Conservation (phyloP, 2,888 invertebrate species). For the Drosophila fungiperda region DNA sequence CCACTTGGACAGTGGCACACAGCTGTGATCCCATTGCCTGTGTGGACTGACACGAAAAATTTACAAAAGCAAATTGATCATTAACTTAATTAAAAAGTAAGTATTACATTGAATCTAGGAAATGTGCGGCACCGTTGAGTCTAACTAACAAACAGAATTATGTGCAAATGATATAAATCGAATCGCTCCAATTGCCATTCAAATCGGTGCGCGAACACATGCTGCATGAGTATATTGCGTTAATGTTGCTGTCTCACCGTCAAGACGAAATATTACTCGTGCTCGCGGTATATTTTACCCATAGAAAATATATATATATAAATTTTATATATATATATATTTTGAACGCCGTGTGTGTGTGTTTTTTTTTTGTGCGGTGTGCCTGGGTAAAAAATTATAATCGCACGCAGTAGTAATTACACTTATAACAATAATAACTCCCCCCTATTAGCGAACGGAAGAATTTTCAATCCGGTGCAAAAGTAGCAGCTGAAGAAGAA, state of each 20-base stretch:
- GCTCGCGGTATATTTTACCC: constrained; percentile 73
- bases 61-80: not conserved
- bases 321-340: constrained; percentile 30
- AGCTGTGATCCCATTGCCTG: constrained; percentile 43
- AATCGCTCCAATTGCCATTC: constrained; percentile 47
- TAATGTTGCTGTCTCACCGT: constrained; percentile 72
- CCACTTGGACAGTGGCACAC: constrained; percentile 39
- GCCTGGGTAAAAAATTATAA: constrained; percentile 42
- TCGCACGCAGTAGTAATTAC: constrained; percentile 29
- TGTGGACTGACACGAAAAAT: constrained; percentile 6
- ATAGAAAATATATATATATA: constrained; percentile 51
- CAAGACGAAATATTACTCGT: constrained; percentile 83
- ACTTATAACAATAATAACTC: constrained; percentile 29
- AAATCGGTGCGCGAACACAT: constrained; percentile 34
- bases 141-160: not conserved
- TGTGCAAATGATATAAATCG: constrained; percentile 20
- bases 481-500: constrained; percentile 65
- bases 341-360: constrained; percentile 56
- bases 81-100: constrained; percentile 12
- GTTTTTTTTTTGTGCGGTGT: constrained; percentile 51
- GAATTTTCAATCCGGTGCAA: constrained; percentile 65
- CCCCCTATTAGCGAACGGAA: constrained; percentile 35
- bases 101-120: constrained; percentile 11
- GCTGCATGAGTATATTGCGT: constrained; percentile 63
- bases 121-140: not conserved